Evolutionary conservation across 2,113 vertebrate genomes (phyloP).

Genomic region (Periophthalmus modestus): DNA sequence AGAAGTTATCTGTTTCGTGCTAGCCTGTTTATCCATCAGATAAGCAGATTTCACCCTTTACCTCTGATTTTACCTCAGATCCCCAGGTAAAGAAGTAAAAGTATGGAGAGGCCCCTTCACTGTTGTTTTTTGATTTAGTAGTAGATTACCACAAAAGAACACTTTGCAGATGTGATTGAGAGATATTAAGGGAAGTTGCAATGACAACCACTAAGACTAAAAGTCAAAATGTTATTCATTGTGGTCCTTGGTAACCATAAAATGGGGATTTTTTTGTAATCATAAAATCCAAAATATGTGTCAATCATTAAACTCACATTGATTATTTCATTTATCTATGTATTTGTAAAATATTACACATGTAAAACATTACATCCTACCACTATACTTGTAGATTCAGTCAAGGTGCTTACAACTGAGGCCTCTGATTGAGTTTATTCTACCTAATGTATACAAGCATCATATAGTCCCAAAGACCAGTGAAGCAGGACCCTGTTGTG

Average conservation of each 20-base stretch:
- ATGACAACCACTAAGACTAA: constrained; percentile 63
- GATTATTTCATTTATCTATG: constrained; percentile 27
- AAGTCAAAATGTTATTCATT: constrained; percentile 53
- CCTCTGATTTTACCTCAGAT: constrained; percentile 77
- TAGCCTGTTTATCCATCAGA: constrained; percentile 67
- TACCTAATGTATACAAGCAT: constrained; percentile 42
- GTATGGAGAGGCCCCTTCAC: constrained; percentile 17
- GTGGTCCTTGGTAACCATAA: constrained; percentile 51
- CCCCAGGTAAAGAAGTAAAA: constrained; percentile 26
- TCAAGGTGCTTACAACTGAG: constrained; percentile 64
- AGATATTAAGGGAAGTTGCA: constrained; percentile 65
- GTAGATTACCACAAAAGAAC: constrained; percentile 21
- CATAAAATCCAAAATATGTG: constrained; percentile 34
- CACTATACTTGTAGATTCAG: constrained; percentile 53
- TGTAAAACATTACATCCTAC: constrained; percentile 33
- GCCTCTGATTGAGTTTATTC: constrained; percentile 61
- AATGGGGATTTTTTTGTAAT: constrained; percentile 40
- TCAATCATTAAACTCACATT: constrained; percentile 39
- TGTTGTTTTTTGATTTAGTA: constrained; percentile 39
- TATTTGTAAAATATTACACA: constrained; percentile 44
- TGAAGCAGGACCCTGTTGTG: constrained; percentile 29
- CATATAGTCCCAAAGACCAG: constrained; percentile 51
- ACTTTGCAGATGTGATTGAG: constrained; percentile 52
- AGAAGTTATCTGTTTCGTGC: constrained; percentile 59
- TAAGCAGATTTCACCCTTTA: constrained; percentile 73